Base-by-base conservation (phyloP, 1,140 invertebrate species). In the Manduca sexta region DNA sequence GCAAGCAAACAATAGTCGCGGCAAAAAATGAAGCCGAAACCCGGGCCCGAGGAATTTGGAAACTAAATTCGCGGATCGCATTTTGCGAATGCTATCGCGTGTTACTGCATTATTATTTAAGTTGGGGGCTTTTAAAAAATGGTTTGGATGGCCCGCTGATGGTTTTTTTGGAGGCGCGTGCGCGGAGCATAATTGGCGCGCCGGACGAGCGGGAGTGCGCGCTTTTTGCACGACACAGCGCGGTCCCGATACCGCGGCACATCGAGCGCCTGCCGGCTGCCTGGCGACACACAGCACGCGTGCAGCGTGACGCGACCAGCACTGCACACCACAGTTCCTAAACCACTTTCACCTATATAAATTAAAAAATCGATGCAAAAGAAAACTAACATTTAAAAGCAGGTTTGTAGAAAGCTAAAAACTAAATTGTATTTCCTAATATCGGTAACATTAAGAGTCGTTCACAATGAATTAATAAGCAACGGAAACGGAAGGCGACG, bases 61-160 rank as follows among this genome's bases (percentile, higher is more conserved):
- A 76, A 73, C 74, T 71, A 80, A 81, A 84, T 79, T 80, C 76
- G 72, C 46, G 75, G 75, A 85, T 85, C 73, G 79, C 82, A 85
- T 83, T 82, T 83, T 73, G 74, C 65, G 76, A 74, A 85, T 85
- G 72, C 64, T 77, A 69, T 85, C 79, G 82, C 82, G 79, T 85
- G 82, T 85, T 85, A 83, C 74, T 83, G 79, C 82, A 85, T 83
- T 85, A 85, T 85, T 85, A 83, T 83, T 84, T 79, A 81, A 83
- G 77, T 68, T 77, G 69, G 66, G 68, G 66, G 49, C 67, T 79
- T 72, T 81, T 78, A 70, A 73, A 75, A 83, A 76, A 76, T 78
- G 71, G 66, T 64, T 75, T 58, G 64, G 69, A 80, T 76, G 72
- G 71, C 64, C 60, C 57, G 58, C 52, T 63, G 69, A 53, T 69